These are phyloP conservation scores for Xanthia togata DNA, from an alignment of 2,888 invertebrate species.

Conservation along the genomic window DNA sequence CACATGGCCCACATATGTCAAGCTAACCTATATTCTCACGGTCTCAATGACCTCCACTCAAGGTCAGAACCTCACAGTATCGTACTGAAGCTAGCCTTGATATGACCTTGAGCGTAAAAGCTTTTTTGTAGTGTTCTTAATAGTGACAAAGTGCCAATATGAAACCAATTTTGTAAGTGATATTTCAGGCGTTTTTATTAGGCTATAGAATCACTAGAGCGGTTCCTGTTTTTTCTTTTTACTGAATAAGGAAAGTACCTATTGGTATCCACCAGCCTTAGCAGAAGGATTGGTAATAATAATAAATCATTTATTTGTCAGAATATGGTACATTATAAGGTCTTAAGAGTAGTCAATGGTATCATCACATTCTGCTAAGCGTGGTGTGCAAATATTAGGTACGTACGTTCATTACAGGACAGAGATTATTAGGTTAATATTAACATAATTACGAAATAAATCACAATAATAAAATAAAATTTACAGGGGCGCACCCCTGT, in stretches of 20 bases:
- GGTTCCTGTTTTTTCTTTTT: background rate
- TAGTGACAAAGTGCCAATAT: conserved; percentile 11
- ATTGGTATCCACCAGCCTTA: background rate
- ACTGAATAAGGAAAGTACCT: background rate
- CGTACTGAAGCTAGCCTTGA: conserved; percentile 25
- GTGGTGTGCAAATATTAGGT: too few species aligned
- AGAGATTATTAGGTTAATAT: too few species aligned
- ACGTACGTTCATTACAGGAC: too few species aligned
- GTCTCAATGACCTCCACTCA: conserved; percentile 17
- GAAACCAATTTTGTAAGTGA: conserved; percentile 9
- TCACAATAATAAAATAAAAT: too few species aligned
- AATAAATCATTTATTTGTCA: too few species aligned
- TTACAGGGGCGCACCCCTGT: too few species aligned
- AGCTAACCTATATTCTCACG: conserved; percentile 24
- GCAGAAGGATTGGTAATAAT: too few species aligned
- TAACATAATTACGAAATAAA: too few species aligned
- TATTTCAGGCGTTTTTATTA: conserved; percentile 1
- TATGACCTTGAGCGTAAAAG: conserved; percentile 40
- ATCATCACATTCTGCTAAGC: too few species aligned
- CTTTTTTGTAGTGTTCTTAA: conserved; percentile 12
- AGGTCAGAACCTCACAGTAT: conserved; percentile 16
- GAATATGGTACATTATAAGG: too few species aligned
- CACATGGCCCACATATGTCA: conserved; percentile 20
- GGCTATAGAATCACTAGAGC: background rate
- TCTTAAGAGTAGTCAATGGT: too few species aligned